Base-by-base conservation (phyloP, 2,888 invertebrate genomes). In the Drosophila emarginata region DNA sequence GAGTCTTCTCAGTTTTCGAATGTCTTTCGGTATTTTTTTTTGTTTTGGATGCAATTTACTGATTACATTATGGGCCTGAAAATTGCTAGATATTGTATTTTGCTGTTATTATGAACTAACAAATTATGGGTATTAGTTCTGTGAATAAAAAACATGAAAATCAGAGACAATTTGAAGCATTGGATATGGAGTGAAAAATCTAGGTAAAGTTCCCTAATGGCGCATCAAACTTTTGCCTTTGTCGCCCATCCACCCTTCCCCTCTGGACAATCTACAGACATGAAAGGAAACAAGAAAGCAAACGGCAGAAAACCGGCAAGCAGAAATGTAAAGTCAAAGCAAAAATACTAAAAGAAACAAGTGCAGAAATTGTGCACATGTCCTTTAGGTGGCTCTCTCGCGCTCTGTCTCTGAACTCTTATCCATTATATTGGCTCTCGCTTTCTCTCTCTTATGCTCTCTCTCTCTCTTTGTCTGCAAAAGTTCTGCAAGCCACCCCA, bases 31-130 rank as follows among this genome's bases (percentile, higher is more conserved):
- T 36, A 15, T 32, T 54, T 28, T 67, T 76, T 68, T 63, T 59
- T 66, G 51, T 68, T 63, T 59, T 66, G 51, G 61, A 77, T 79
- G 83, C 76, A 87, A 85, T 85, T 83, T 85, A 69, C 79, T 83
- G 86, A 85, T 86, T 85, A 79, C 77, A 83, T 85, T 86, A 87
- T 87, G 77, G 45, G 83, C 81, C 68, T 71, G 84, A 78, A 86
- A 86, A 86, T 86, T 86, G 81, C 83, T 86, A 83, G 83, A 87
- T 86, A 82, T 78, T 71, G 69, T 66, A 11, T 71, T 61, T 65
- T 66, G 78, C 68, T 71, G 74, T 71, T 80, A 79, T 82, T 82
- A 85, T 80, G 77, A 72, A 72, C 79, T 74, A 32, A 56, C 65
- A 74, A 81, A 87, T 84, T 84, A 84, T 87, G 74, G 84, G 84